Base-by-base conservation (phyloP, 2,888 invertebrate species). In the Habrosyne pyritoides region DNA sequence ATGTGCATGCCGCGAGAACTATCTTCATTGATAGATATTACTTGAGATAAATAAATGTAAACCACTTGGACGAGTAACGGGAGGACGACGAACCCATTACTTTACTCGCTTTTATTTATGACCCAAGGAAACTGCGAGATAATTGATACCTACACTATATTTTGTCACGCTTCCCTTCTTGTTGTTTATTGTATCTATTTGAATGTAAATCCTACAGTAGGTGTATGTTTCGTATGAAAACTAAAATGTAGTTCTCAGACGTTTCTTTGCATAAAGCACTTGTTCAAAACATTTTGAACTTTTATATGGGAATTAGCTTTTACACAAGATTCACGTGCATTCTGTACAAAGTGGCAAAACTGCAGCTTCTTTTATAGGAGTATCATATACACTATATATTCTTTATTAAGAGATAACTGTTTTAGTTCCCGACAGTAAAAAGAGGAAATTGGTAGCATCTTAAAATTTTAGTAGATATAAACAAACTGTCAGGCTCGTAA, bases 31-130 rank as follows among this genome's bases (percentile, higher is more conserved):
- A 24, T 48, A 22, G 14, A 24, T 26, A 48, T 48, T 48, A 48
- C 50, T 18, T 42, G 18, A 42, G 42, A 50, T 28, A 28, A 50
- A 21, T 50, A 28, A 28, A 28, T 50, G 28, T 28, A 28, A 10
- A 28, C 50, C 28, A 50, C 50, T 50, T 50, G 28, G 10, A 5
- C 21, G 50, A 28, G 50, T 30, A 28, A 50, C 50, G 50, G 50
- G 18, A 24, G 50, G 50, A 21, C 30, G 50, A 50, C 21, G 30
- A 50, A 50, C 50, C 30, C 49, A 28, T 26, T n/a, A n/a, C 42
- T 42, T 42, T 42, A 18, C 42, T 8, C 1, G 18, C 42, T 42
- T 42, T 28, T 21, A 50, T 50, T 30, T 50, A 50, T 30, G 18
- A 49, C 14, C 26, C n/a, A 28, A n/a, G 49, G 49, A 28, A 49